Percentiles rank a stretch among this genome's conserved stretches.
Conservation (phyloP, 2,113 vertebrate species). For the Heloderma charlesbogerti region DNA sequence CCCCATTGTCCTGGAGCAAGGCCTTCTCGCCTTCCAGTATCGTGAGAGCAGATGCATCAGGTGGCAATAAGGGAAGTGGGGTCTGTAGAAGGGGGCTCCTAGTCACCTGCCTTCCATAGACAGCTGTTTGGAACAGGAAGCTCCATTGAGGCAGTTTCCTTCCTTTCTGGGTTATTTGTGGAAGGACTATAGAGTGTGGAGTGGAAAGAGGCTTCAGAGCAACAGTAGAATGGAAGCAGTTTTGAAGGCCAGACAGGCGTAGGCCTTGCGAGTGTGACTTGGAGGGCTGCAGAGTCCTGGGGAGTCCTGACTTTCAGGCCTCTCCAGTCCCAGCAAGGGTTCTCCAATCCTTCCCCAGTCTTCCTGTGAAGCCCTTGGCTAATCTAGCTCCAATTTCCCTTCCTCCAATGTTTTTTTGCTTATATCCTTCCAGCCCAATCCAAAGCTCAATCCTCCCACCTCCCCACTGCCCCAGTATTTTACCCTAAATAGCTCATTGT, state of each 20-base stretch:
- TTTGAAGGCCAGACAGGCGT: not conserved
- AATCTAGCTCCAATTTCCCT: not conserved
- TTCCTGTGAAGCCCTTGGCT: not conserved
- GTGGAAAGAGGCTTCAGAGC: not conserved
- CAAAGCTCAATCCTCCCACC: not conserved
- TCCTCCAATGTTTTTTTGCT: not conserved
- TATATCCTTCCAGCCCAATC: not conserved
- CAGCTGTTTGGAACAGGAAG: slow-evolving; percentile 20
- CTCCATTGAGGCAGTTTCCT: slow-evolving; percentile 22
- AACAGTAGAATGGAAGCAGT: not conserved
- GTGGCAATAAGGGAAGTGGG: not conserved
- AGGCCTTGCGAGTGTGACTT: not conserved
- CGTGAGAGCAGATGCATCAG: not conserved
- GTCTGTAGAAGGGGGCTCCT: not conserved
- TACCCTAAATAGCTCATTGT: not conserved
- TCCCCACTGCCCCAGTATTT: not conserved
- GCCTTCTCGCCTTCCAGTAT: not conserved
- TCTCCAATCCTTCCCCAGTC: not conserved
- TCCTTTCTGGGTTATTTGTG: slow-evolving; percentile 23
- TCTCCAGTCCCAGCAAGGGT: no score
- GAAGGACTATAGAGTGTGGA: not conserved
- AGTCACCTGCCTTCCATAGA: not conserved
- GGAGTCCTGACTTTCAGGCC: not conserved
- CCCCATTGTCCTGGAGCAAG: not conserved
- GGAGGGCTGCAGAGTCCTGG: not conserved